Percentiles rank a stretch among this genome's conserved stretches.
Conservation (phyloP, 2,888 invertebrate genomes). For the Eustalomyia histrio region DNA sequence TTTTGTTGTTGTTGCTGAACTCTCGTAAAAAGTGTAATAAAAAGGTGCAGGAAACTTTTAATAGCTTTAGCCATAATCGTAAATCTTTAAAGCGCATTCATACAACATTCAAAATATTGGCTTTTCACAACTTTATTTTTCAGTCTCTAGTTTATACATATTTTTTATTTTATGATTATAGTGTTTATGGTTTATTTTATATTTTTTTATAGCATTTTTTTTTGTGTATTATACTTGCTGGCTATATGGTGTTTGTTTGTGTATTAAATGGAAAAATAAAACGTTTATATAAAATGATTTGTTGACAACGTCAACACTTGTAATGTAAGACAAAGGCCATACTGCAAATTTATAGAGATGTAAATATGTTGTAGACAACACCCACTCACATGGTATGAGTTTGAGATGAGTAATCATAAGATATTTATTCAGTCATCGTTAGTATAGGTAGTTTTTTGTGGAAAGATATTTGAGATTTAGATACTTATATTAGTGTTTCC, state of each 20-base stretch:
- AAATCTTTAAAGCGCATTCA: constrained; percentile 75
- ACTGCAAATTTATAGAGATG: constrained; percentile 26
- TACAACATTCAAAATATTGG: constrained; percentile 64
- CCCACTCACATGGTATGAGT: constrained; percentile 12
- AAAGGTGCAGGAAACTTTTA: constrained; percentile 74
- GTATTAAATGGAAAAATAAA: background rate
- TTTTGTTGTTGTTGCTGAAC: constrained; percentile 71
- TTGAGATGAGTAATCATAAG: constrained; percentile 13
- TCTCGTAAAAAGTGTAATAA: constrained; percentile 59
- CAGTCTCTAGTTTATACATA: constrained; percentile 39
- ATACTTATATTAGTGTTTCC: too few species aligned
- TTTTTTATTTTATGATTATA: constrained; percentile 45
- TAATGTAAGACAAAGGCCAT: constrained; percentile 19
- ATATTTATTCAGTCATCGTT: background rate
- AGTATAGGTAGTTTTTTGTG: background rate
- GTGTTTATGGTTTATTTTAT: constrained; percentile 31
- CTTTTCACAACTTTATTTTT: constrained; percentile 66
- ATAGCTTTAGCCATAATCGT: constrained; percentile 77
- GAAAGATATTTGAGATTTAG: too few species aligned
- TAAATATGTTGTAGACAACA: constrained; percentile 23
- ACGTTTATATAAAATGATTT: constrained; percentile 45
- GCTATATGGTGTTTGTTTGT: background rate
- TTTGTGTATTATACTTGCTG: background rate
- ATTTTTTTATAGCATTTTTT: background rate
- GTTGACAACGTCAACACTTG: constrained; percentile 51